These are phyloP conservation scores for Spisula subtruncata DNA, from an alignment of 2,888 invertebrate genomes.

Conservation along the genomic window DNA sequence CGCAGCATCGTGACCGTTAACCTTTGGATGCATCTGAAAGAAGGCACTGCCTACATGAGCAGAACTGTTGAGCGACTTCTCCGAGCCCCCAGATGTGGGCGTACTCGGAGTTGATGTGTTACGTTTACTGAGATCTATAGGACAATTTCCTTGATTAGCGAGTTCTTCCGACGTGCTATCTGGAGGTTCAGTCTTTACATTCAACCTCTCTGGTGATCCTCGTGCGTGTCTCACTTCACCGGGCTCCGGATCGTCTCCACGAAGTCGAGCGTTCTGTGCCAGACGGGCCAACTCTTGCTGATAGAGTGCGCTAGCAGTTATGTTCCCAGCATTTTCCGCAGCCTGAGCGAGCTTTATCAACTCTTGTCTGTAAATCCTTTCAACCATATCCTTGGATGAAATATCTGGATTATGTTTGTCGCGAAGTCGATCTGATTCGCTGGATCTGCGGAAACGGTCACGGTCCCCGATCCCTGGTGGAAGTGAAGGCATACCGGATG, in stretches of 20 bases:
- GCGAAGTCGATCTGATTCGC: conserved; percentile 59
- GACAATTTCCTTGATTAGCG: conserved; percentile 76
- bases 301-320: conserved; percentile 92
- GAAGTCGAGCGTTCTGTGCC: conserved; percentile 90
- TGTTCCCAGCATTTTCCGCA: conserved; percentile 86
- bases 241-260: conserved; percentile 89
- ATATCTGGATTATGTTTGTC: conserved; percentile 72
- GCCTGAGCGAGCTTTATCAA: conserved; percentile 95
- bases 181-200: conserved; percentile 81
- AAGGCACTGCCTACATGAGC: conserved; percentile 90
- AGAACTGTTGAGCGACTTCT: conserved; percentile 82
- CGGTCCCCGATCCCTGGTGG: conserved; percentile 40
- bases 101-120: conserved; percentile 79
- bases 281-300: conserved; percentile 97
- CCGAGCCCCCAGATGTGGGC: conserved; percentile 77
- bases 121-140: conserved; percentile 84
- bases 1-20: conserved; percentile 80
- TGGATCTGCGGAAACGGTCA: conserved; percentile 57
- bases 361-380: conserved; percentile 89
- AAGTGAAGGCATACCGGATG: conserved; percentile 39
- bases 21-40: conserved; percentile 93
- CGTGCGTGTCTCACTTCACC: conserved; percentile 71
- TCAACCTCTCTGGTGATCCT: conserved; percentile 70
- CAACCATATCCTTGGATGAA: conserved; percentile 92
- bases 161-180: conserved; percentile 80